These are phyloP conservation scores for Amazonetta brasiliensis DNA, from an alignment of 2,797 vertebrate genomes.

Conservation along the genomic window DNA sequence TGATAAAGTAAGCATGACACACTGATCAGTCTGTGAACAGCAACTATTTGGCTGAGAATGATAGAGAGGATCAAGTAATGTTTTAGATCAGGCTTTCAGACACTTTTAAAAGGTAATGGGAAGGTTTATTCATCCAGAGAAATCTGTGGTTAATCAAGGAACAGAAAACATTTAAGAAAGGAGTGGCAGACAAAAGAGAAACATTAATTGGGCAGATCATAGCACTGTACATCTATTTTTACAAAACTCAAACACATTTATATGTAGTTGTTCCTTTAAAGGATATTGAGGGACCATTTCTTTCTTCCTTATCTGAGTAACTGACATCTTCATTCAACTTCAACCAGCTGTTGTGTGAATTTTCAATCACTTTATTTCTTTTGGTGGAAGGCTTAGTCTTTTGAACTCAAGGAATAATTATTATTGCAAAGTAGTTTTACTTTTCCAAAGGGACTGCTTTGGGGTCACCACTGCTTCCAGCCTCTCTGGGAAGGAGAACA, in stretches of 20 bases:
- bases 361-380: slow-evolving; percentile 60
- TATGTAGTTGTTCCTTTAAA: slow-evolving; percentile 28
- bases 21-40: neutral
- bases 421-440: slow-evolving; percentile 69
- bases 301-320: slow-evolving; percentile 60
- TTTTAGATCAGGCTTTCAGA: slow-evolving; percentile 31
- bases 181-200: slow-evolving; percentile 17
- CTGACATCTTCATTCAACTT: slow-evolving; percentile 66
- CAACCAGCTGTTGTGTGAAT: slow-evolving; percentile 54
- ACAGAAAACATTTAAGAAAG: slow-evolving; percentile 45
- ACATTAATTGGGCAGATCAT: slow-evolving; percentile 37
- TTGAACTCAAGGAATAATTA: slow-evolving; percentile 74
- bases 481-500: slow-evolving; percentile 57
- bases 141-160: slow-evolving; percentile 15
- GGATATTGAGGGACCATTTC: slow-evolving; percentile 4
- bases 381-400: slow-evolving; percentile 50
- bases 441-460: slow-evolving; percentile 55
- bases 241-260: slow-evolving; percentile 46
- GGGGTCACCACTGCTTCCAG: slow-evolving; percentile 59
- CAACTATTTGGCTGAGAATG: neutral
- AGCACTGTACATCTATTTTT: slow-evolving; percentile 36
- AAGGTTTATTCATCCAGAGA: neutral
- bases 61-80: neutral
- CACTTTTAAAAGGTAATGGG: slow-evolving; percentile 34
- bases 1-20: neutral